phyloP scores from a whole-genome alignment of 2,797 vertebrate species.

The Pangasius macronema region DNA sequence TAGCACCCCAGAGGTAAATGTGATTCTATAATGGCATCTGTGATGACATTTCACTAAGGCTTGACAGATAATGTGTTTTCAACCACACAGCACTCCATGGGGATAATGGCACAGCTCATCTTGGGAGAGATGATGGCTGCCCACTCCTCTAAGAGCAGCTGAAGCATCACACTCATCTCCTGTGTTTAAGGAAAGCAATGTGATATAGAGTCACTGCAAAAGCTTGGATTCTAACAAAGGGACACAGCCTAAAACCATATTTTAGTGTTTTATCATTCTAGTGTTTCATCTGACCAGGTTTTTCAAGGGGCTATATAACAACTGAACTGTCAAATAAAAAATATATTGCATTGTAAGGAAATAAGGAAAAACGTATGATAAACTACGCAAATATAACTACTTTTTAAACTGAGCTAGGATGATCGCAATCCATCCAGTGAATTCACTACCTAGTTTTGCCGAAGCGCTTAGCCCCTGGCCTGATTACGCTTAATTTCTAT shows the following conservation, averaged over 20 bases:
- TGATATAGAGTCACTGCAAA: conserved; percentile 34
- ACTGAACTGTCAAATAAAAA: not conserved
- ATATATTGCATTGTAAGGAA: not conserved
- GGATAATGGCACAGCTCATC: conserved; percentile 44
- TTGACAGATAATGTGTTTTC: conserved; percentile 41
- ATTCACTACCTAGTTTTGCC: not conserved
- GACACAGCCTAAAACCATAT: conserved; percentile 40
- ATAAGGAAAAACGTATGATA: not conserved
- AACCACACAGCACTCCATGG: conserved; percentile 23
- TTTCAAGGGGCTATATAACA: not conserved
- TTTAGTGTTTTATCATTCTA: conserved; percentile 25
- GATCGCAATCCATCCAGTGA: not conserved
- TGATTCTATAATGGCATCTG: conserved; percentile 34
- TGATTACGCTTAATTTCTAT: not conserved
- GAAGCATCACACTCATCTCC: conserved; percentile 42
- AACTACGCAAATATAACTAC: not conserved
- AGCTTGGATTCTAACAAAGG: conserved; percentile 23
- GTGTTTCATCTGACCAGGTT: conserved; percentile 9
- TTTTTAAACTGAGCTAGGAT: not conserved
- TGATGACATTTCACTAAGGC: conserved; percentile 46
- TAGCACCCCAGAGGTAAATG: conserved; percentile 22
- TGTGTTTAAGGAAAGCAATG: conserved; percentile 27
- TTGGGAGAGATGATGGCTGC: conserved; percentile 33
- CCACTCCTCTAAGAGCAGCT: conserved; percentile 33
- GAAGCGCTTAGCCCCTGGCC: not conserved